Percentiles rank a stretch among this genome's conserved stretches.
These are phyloP conservation scores for Adoxophyes honmai DNA, from an alignment of 1,140 invertebrate genomes.

Conservation along the genomic window DNA sequence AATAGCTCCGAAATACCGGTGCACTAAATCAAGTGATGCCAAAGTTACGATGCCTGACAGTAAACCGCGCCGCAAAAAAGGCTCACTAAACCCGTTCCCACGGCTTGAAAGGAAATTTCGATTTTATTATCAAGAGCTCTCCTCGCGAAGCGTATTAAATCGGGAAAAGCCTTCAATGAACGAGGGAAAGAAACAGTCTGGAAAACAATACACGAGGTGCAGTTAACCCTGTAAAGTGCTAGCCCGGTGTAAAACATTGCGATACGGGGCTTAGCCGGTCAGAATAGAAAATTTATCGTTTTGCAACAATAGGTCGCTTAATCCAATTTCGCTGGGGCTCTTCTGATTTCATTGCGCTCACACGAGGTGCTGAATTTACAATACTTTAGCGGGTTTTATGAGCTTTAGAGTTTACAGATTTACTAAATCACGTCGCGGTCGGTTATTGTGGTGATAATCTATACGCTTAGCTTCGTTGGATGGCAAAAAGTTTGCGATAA, in stretches of 20 bases:
- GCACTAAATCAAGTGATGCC: background rate
- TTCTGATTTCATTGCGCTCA: slow-evolving; percentile 49
- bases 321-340: slow-evolving; percentile 43
- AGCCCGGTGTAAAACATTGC: slow-evolving; percentile 34
- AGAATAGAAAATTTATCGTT: slow-evolving; percentile 62
- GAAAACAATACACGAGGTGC: slow-evolving; percentile 41
- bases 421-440: background rate
- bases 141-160: background rate
- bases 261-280: slow-evolving; percentile 41
- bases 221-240: slow-evolving; percentile 37
- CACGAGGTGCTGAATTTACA: slow-evolving; percentile 18
- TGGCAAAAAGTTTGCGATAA: too few species aligned
- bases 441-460: background rate
- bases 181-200: slow-evolving; percentile 21
- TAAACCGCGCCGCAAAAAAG: slow-evolving; percentile 4
- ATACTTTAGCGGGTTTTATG: background rate
- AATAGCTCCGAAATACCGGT: too few species aligned
- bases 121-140: slow-evolving; percentile 6
- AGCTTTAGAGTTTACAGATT: slow-evolving; percentile 3
- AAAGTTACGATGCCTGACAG: background rate
- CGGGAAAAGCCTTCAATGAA: slow-evolving; percentile 22
- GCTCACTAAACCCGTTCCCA: background rate
- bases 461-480: too few species aligned
- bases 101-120: slow-evolving; percentile 13
- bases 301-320: slow-evolving; percentile 53